Evolutionary conservation across 2,888 invertebrate species (phyloP).

Genomic region (Drosophila kanekoi): DNA sequence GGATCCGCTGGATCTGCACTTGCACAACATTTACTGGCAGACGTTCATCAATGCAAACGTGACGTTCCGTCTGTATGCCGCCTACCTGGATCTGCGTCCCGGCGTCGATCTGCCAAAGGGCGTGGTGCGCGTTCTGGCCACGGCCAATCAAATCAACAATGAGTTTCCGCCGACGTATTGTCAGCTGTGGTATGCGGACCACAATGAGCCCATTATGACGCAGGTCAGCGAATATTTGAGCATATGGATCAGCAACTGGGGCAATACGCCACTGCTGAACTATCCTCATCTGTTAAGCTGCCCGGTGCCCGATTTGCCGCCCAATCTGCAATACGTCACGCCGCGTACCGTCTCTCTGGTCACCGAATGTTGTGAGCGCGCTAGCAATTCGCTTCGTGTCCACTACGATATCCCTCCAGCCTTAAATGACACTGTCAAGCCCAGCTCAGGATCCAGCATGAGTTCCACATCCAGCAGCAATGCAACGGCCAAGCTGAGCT

Average conservation of each 20-base stretch:
- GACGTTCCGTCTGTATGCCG: constrained; percentile 94
- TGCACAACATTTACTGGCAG: constrained; percentile 97
- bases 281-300: constrained; percentile 95
- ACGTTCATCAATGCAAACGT: constrained; percentile 91
- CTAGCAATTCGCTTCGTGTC: constrained; percentile 81
- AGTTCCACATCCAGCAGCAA: background rate
- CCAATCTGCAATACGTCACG: accelerated
- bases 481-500: constrained; percentile 10
- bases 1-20: constrained; percentile 93
- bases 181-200: constrained; percentile 94
- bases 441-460: background rate
- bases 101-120: constrained; percentile 89
- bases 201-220: constrained; percentile 90
- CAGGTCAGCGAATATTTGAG: constrained; percentile 88
- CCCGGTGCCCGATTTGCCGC: constrained; percentile 88
- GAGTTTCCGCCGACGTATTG: constrained; percentile 88
- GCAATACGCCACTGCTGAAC: constrained; percentile 92
- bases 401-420: constrained; percentile 26
- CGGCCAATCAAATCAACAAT: constrained; percentile 94
- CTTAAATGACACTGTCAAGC: background rate
- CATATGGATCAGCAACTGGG: constrained; percentile 95
- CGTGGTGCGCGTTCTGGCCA: constrained; percentile 91
- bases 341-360: constrained; percentile 66
- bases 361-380: constrained; percentile 34
- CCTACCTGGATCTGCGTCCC: constrained; percentile 92